A percentile compares a stretch with the other conserved stretches of the same genome.
phyloP scores from a whole-genome alignment of 2,888 invertebrate species.

The Dolichomitus sp. region DNA sequence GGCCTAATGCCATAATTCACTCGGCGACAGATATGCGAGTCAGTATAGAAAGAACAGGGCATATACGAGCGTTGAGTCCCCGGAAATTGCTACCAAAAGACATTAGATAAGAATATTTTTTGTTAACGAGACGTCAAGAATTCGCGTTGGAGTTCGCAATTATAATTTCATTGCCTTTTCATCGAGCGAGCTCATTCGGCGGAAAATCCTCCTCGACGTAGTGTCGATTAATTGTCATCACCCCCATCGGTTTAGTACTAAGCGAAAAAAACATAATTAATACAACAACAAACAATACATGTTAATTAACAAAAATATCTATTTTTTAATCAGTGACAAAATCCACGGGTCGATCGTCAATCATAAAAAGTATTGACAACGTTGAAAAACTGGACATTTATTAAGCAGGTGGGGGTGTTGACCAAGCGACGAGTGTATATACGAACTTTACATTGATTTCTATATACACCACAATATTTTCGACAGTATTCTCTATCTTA shows the following conservation, averaged over 20 bases:
- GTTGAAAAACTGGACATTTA: not conserved
- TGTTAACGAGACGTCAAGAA: constrained; percentile 46
- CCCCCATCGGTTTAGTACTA: constrained; percentile 12
- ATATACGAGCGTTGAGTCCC: not conserved
- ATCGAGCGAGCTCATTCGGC: constrained; percentile 48
- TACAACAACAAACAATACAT: not conserved
- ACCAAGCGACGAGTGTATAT: not conserved
- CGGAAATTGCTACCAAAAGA: constrained; percentile 42
- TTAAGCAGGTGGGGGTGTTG: constrained; percentile 11
- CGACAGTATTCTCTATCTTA: not conserved
- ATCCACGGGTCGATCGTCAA: not conserved
- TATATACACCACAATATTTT: not conserved
- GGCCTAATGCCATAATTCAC: constrained; percentile 21
- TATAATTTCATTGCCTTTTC: constrained; percentile 38
- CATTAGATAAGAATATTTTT: constrained; percentile 62
- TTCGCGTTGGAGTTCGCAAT: constrained; percentile 40
- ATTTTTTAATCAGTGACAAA: not conserved
- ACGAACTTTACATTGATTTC: not conserved
- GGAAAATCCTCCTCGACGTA: constrained; percentile 40
- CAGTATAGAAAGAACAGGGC: not conserved
- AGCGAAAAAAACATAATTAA: not conserved
- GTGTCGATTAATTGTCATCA: constrained; percentile 13
- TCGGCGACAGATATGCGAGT: constrained; percentile 6
- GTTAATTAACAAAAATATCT: not conserved
- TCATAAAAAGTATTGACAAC: not conserved